Evolutionary conservation across 1,140 invertebrate genomes (phyloP).

Genomic region (Thereuonema tuberculata): DNA sequence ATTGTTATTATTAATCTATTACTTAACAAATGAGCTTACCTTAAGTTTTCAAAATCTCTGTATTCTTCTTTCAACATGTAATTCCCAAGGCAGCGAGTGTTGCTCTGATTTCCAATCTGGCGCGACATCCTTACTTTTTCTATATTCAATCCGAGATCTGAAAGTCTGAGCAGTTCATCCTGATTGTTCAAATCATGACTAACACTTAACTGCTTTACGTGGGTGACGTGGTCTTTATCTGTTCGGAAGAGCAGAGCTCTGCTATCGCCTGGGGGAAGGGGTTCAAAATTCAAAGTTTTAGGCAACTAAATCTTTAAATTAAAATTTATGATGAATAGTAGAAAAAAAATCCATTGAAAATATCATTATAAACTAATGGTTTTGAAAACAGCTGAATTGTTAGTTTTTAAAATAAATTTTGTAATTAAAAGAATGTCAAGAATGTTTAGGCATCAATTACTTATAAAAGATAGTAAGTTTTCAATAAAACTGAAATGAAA

Average conservation of each 20-base stretch:
- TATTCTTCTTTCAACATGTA: conserved; percentile 75
- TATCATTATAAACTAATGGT: too few species aligned
- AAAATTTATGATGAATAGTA: too few species aligned
- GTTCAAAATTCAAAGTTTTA: neutral
- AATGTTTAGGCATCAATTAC: too few species aligned
- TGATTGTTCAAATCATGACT: conserved; percentile 74
- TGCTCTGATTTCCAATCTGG: conserved; percentile 37
- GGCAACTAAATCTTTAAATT: neutral
- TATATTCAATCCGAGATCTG: conserved; percentile 26
- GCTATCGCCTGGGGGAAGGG: conserved; percentile 37
- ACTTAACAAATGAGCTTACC: conserved; percentile 21
- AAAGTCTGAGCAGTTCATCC: conserved; percentile 31
- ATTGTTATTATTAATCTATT: too few species aligned
- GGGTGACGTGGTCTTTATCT: conserved; percentile 60
- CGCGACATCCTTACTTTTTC: conserved; percentile 22
- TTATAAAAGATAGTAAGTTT: too few species aligned
- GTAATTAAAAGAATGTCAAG: too few species aligned
- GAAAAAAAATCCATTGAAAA: too few species aligned
- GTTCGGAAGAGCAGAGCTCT: conserved; percentile 66
- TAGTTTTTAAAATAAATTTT: too few species aligned
- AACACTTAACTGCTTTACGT: conserved; percentile 62
- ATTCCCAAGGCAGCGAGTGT: conserved; percentile 66
- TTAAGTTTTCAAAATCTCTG: conserved; percentile 56
- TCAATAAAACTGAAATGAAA: too few species aligned
- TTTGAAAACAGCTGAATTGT: too few species aligned